Conservation (phyloP, 1,140 invertebrate genomes). For the Oryctes rhinoceros region DNA sequence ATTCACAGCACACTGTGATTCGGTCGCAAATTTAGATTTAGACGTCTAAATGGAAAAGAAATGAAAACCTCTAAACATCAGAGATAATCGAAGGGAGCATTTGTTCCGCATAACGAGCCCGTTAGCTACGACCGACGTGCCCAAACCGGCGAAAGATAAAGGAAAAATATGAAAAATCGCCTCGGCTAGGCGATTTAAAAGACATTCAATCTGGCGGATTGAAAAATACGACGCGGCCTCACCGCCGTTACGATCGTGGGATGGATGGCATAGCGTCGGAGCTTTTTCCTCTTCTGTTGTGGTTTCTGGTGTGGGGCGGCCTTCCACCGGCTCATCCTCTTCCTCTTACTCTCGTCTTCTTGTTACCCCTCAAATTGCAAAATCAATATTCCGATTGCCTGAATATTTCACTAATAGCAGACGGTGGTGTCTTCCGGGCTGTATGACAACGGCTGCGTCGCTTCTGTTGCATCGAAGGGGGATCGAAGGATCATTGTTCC, state of each 20-base stretch:
- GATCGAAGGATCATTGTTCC: constrained; percentile 18
- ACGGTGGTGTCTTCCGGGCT: not conserved
- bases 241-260: not conserved
- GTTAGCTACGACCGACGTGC: not conserved
- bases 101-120: not conserved
- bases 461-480: not conserved
- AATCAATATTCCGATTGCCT: constrained; percentile 25
- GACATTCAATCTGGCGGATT: constrained; percentile 22
- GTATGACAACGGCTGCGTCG: constrained; percentile 11
- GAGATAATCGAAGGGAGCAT: not conserved
- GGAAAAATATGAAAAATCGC: constrained; percentile 21
- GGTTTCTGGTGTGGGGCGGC: too few relatives aligned
- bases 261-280: too few relatives aligned
- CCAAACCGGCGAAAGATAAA: constrained; percentile 9
- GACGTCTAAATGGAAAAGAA: too few relatives aligned
- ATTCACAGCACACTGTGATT: too few relatives aligned
- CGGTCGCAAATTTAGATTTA: too few relatives aligned
- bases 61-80: not conserved
- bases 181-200: constrained; percentile 8
- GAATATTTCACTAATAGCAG: constrained; percentile 26
- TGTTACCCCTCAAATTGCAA: constrained; percentile 4
- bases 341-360: not conserved
- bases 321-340: too few relatives aligned
- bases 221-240: not conserved
- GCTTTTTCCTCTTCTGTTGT: too few relatives aligned